A percentile compares a stretch with the other conserved stretches of the same genome.
phyloP scores from a whole-genome alignment of 2,797 vertebrate genomes.

The Sebastes steindachneri region DNA sequence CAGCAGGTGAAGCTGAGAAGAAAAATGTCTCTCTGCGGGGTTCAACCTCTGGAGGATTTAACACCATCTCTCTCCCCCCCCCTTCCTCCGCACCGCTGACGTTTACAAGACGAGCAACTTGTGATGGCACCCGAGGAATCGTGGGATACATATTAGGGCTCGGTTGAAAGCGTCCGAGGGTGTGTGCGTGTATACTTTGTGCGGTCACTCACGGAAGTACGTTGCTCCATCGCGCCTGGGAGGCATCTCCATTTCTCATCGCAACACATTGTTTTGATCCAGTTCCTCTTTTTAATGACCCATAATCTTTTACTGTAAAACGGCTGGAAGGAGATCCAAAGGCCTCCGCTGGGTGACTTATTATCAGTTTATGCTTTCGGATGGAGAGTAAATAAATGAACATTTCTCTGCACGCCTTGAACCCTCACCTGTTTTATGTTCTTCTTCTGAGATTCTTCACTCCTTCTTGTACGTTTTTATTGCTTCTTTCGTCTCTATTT shows the following conservation, averaged over 20 bases:
- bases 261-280: slow-evolving; percentile 68
- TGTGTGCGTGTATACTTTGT: background rate
- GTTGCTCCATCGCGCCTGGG: background rate
- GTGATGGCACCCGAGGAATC: slow-evolving; percentile 39
- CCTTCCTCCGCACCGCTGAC: slow-evolving; percentile 15
- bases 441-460: slow-evolving; percentile 26
- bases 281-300: slow-evolving; percentile 71
- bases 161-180: background rate
- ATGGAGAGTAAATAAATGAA: slow-evolving; percentile 60
- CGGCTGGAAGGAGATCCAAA: slow-evolving; percentile 60
- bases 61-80: background rate
- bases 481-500: slow-evolving; percentile 16
- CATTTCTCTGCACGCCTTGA: slow-evolving; percentile 26
- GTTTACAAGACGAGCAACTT: slow-evolving; percentile 66
- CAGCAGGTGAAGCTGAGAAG: slow-evolving; percentile 72
- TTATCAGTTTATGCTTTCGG: slow-evolving; percentile 55
- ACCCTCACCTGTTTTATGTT: slow-evolving; percentile 49
- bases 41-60: slow-evolving; percentile 62
- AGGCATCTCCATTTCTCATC: slow-evolving; percentile 40
- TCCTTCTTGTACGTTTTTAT: slow-evolving; percentile 24
- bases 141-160: slow-evolving; percentile 13
- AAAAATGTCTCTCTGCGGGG: slow-evolving; percentile 61
- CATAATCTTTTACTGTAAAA: slow-evolving; percentile 65
- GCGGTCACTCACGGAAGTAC: slow-evolving; percentile 18
- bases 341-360: slow-evolving; percentile 46